These are phyloP conservation scores for Petromus typicus DNA, from an alignment of 2,113 vertebrate genomes.

Conservation along the genomic window DNA sequence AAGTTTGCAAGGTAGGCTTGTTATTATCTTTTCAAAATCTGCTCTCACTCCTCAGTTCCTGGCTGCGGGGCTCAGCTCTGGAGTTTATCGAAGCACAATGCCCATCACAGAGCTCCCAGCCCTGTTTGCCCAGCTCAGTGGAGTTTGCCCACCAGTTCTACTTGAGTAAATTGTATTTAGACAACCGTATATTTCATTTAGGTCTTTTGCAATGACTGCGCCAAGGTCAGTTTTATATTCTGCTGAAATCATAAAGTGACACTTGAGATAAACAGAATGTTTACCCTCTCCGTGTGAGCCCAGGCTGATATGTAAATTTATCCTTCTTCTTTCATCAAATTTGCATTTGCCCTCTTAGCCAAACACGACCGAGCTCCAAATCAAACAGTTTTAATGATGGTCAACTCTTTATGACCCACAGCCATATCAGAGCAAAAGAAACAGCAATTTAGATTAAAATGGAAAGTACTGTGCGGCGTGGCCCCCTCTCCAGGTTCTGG, in stretches of 20 bases:
- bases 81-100: constrained; percentile 80
- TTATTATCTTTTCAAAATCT: background rate
- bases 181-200: constrained; percentile 95
- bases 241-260: constrained; percentile 99
- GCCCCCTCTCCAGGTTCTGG: constrained; percentile 88
- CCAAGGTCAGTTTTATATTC: constrained; percentile 99
- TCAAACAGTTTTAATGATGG: constrained; percentile 99
- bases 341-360: constrained; percentile 99
- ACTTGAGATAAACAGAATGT: constrained; percentile 99
- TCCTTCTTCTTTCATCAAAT: constrained; percentile 99
- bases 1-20: background rate
- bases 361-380: constrained; percentile 99
- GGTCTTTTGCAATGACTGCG: constrained; percentile 93
- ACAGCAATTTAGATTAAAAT: constrained; percentile 97
- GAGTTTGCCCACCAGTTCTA: constrained; percentile 93
- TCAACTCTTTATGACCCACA: constrained; percentile 97
- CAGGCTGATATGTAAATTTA: constrained; percentile 99
- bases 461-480: constrained; percentile 90
- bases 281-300: constrained; percentile 99
- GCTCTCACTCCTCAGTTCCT: constrained; percentile 17
- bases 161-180: constrained; percentile 93
- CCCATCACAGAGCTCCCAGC: constrained; percentile 79
- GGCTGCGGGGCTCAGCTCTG: constrained; percentile 71
- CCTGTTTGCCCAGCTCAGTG: constrained; percentile 90
- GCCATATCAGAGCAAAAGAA: constrained; percentile 94